phyloP scores from a whole-genome alignment of 2,797 vertebrate species.

The Phataginus tricuspis region DNA sequence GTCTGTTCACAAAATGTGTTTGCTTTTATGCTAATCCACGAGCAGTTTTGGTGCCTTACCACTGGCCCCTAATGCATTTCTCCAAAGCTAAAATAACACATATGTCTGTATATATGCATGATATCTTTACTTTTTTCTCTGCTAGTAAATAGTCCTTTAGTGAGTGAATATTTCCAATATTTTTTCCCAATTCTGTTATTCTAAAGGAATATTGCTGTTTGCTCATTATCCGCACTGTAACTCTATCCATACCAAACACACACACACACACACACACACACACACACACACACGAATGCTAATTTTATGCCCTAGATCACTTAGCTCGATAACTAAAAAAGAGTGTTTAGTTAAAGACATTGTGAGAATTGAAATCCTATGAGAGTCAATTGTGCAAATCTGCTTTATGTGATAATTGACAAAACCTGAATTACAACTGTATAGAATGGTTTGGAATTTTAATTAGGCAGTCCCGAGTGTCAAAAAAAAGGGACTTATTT shows the following conservation, averaged over 20 bases:
- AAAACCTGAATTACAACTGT: not conserved
- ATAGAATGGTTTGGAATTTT: not conserved
- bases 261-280: not conserved
- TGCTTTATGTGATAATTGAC: not conserved
- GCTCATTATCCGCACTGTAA: not conserved
- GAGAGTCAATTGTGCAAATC: not conserved
- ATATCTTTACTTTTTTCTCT: not conserved
- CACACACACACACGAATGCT: not conserved
- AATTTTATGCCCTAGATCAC: not conserved
- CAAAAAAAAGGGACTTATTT: conserved; percentile 17
- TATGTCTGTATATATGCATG: too few species aligned
- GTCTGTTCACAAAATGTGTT: not conserved
- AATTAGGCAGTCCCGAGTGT: not conserved
- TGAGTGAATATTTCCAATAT: not conserved
- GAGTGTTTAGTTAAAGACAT: not conserved
- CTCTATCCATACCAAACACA: not conserved
- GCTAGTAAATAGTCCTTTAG: not conserved
- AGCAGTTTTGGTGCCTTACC: not conserved
- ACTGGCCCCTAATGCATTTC: not conserved
- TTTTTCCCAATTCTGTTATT: not conserved
- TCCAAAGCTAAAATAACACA: not conserved
- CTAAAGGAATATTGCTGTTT: not conserved
- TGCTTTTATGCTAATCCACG: not conserved
- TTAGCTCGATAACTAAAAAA: not conserved
- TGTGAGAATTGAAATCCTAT: conserved; percentile 18